Evolutionary conservation across 2,888 invertebrate species (phyloP), one percentile per base, ranked within the genome.

Genomic region (Cyrtodaria siliqua): DNA sequence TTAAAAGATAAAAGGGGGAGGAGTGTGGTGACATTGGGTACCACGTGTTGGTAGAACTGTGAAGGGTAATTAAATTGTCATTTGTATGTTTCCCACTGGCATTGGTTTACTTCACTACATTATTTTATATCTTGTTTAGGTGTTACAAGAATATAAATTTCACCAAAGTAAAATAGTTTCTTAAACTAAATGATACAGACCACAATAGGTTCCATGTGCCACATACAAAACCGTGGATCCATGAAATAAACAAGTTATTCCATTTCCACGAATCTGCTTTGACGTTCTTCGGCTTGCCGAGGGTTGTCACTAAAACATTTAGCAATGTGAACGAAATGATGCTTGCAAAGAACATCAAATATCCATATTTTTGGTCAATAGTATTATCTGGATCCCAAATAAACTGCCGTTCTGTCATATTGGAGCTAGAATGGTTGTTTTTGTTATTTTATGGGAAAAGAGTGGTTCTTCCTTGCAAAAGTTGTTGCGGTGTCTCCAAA

Each of bases 201-300:
- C 87, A 82, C n/a, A 70, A 27, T 3, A 87, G 44, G 55, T 78
- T 78, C 89, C 87, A 88, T 4, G 75, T 68, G 2, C 86, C 84
- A 20, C 70, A 71, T 18, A 85, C 81, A 8, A 85, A 49, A 2
- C 85, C 86, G 70, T 89, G 89, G 8, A 89, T 53, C 87, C 87
- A 89, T 2, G 89, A 89, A 26, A 89, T 85, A 9, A 84, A 20
- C 23, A 89, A 71, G 67, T 89, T 89, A 47, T 81, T 83, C 86
- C 87, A 89, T 53, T 82, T 77, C 87, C 87, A 87, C 23, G 78
- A 72, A 12, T 86, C 86, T 20, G 81, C 79, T 14, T 69, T 73
- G 26, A 89, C 77, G 1, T 67, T 64, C 53, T 80, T 82, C 8
- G 89, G 89, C n/a, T 84, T 78, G 2, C 87, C 89, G 18, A 83